These are phyloP conservation scores for Phylloscopus whistleri DNA, from an alignment of 2,113 vertebrate species.

Conservation along the genomic window DNA sequence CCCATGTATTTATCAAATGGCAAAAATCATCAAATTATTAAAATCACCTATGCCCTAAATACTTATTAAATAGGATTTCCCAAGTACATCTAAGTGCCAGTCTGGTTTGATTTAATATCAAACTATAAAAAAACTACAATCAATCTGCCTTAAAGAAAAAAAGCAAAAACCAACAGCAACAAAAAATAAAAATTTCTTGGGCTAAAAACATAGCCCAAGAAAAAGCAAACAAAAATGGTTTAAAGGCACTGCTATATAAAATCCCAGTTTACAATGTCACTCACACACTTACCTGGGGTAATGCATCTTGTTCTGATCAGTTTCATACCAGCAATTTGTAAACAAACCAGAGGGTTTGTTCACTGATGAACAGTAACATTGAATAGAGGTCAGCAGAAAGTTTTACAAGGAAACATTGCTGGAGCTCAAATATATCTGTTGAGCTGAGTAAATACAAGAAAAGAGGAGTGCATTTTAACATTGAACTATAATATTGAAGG, in stretches of 20 bases:
- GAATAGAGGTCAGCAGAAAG: constrained; percentile 27
- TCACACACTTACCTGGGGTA: not conserved
- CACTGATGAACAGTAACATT: constrained; percentile 5
- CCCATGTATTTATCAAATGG: not conserved
- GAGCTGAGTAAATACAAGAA: constrained; percentile 5
- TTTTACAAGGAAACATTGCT: constrained; percentile 9
- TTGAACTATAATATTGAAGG: constrained; percentile 52
- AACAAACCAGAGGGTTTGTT: constrained; percentile 13
- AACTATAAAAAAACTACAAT: not conserved
- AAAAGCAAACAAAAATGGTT: not conserved
- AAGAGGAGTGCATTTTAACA: constrained; percentile 29
- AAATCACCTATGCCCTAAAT: not conserved
- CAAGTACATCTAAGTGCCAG: not conserved
- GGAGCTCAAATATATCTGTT: not conserved
- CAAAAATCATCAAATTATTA: not conserved
- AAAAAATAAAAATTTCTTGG: not conserved
- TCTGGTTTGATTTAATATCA: not conserved
- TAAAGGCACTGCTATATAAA: not conserved
- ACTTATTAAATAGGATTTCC: not conserved
- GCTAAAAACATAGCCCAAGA: not conserved
- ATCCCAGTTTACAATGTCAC: not conserved
- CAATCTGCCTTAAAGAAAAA: not conserved
- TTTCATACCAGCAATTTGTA: not conserved
- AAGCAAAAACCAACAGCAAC: not conserved
- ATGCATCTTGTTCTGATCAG: constrained; percentile 3